Base-by-base conservation (phyloP, 1,140 invertebrate species). In the Trichomalopsis sarcophagae region DNA sequence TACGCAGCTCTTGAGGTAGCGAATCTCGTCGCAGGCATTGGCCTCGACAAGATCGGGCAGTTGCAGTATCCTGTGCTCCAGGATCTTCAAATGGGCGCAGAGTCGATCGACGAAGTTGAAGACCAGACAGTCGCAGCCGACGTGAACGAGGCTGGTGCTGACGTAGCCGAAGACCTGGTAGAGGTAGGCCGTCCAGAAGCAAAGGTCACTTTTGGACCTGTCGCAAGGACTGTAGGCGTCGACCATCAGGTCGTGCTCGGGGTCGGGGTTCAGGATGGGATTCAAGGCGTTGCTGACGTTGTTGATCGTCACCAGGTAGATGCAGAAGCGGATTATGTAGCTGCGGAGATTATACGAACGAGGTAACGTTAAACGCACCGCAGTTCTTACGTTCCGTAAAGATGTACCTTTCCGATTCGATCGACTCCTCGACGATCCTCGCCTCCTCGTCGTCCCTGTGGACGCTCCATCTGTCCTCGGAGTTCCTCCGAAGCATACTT, bases 211-310 rank as follows among this genome's bases (percentile, higher is more conserved):
- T 55, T 55, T 14, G 13, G 62, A 79, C n/a, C 85, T 77, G 68
- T 88, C 75, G 33, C 86, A 91, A 1, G 89, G 89, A 30, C 88
- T 23, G 87, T 89, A 91, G 0, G 84, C 87, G 9, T 84, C 87
- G 66, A 88, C 89, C 0, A 88, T 71, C 14, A 90, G 44, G 9
- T 77, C 79, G 21, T 55, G 50, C 3, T 75, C 50, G 0, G 80
- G 81, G 6, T 89, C 75, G 4, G 88, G 79, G 9, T 85, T 74
- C 0, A 90, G n/a, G 0, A 90, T 13, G 0, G 90, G 88, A 3
- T 84, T 80, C 1, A 90, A 5, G 17, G 74, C 84, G 69, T 88
- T 87, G 27, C 75, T 84, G 0, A 80, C 9, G 6, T 87, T 86
- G 0, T 87, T 87, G 0, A 79, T 1, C 27, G 81, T 86, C 13